phyloP scores from a whole-genome alignment of 2,888 invertebrate species.

The Eurytoma adleriae region DNA sequence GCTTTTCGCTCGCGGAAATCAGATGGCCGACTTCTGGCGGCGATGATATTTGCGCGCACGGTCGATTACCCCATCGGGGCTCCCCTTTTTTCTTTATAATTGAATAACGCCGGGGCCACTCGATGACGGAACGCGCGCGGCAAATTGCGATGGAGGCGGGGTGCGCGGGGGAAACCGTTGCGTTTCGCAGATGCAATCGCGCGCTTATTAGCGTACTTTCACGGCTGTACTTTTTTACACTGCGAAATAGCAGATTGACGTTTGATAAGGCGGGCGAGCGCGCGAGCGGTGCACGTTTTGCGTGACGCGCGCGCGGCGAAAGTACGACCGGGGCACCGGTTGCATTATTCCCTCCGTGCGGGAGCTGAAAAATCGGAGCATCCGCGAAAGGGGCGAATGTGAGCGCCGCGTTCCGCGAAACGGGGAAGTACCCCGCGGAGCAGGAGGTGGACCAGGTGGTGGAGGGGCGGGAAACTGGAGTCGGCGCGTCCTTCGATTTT shows the following conservation, averaged over 20 bases:
- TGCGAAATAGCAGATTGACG: background rate
- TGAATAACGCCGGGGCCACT: slow-evolving; percentile 29
- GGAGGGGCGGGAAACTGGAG: background rate
- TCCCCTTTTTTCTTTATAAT: slow-evolving; percentile 21
- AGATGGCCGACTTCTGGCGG: slow-evolving; percentile 49
- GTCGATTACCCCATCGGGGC: slow-evolving; percentile 36
- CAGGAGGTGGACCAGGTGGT: too few species aligned
- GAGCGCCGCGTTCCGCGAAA: background rate
- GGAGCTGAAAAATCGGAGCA: too few species aligned
- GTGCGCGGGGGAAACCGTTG: slow-evolving; percentile 35
- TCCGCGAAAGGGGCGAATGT: too few species aligned
- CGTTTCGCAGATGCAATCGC: background rate
- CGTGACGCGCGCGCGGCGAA: too few species aligned
- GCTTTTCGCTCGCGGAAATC: slow-evolving; percentile 38
- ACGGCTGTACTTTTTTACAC: background rate
- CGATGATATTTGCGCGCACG: slow-evolving; percentile 28
- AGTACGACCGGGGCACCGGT: too few species aligned
- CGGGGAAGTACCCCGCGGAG: background rate
- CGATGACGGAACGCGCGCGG: slow-evolving; percentile 37
- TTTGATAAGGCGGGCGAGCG: too few species aligned
- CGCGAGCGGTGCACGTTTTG: too few species aligned
- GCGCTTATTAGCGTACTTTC: background rate
- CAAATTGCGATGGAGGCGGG: slow-evolving; percentile 7
- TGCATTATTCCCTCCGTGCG: too few species aligned
- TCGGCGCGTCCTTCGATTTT: slow-evolving; percentile 55